phyloP scores from a whole-genome alignment of 2,888 invertebrate genomes.

The Tetramorium bicarinatum region DNA sequence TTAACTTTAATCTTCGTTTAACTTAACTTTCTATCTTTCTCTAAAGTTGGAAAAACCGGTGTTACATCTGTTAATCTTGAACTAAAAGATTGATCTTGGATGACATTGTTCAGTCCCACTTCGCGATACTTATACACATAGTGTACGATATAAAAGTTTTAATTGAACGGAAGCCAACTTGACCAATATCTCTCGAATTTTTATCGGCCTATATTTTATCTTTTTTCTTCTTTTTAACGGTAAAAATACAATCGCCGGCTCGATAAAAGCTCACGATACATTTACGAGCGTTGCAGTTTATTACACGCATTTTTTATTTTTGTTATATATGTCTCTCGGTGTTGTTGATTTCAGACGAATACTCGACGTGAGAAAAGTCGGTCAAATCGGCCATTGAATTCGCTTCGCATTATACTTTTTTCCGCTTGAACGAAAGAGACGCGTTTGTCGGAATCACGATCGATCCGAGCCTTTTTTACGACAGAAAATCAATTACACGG shows the following conservation, averaged over 20 bases:
- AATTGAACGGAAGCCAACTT: slow-evolving; percentile 13
- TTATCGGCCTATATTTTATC: not conserved
- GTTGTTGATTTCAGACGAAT: not conserved
- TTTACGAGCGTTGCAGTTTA: not conserved
- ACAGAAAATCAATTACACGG: slow-evolving; percentile 7
- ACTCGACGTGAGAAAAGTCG: not conserved
- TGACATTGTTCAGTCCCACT: not conserved
- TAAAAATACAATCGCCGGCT: not conserved
- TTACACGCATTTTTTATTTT: not conserved
- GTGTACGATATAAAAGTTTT: slow-evolving; percentile 1
- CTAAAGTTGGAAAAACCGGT: no score
- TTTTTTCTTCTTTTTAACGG: not conserved
- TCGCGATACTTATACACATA: not conserved
- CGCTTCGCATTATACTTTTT: not conserved
- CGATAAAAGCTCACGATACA: not conserved
- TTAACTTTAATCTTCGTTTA: no score
- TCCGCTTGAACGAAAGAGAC: slow-evolving; percentile 1
- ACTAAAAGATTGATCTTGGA: not conserved
- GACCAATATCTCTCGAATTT: not conserved
- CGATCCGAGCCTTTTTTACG: slow-evolving; percentile 10
- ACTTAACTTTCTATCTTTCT: no score
- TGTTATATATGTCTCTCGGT: not conserved
- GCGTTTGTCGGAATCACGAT: not conserved
- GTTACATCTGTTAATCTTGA: not conserved
- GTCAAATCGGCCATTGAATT: slow-evolving; percentile 1